Conservation (phyloP, 1,140 invertebrate species). For the Habropoda laboriosa region DNA sequence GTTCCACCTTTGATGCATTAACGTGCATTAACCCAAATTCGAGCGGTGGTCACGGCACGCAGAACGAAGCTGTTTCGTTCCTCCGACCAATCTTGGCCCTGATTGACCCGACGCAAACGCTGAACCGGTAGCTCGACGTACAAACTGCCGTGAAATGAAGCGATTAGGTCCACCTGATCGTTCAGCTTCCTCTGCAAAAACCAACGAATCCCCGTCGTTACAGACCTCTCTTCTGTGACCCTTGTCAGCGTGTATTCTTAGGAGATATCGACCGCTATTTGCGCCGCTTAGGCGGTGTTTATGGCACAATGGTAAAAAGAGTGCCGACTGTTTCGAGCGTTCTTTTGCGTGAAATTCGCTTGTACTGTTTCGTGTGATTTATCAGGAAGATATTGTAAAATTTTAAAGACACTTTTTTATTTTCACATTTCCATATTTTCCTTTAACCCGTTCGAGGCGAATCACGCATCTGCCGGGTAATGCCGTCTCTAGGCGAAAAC, state of each 20-base stretch:
- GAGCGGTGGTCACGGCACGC: slow-evolving; percentile 39
- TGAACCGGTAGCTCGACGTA: slow-evolving; percentile 31
- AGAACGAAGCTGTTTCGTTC: slow-evolving; percentile 44
- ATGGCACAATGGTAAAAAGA: background rate
- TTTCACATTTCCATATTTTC: too few relatives aligned
- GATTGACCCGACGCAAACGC: slow-evolving; percentile 39
- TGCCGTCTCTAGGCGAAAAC: too few relatives aligned
- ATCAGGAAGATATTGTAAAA: too few relatives aligned
- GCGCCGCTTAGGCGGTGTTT: background rate
- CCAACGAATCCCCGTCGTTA: slow-evolving; percentile 13
- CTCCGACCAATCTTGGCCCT: slow-evolving; percentile 40
- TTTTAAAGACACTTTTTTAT: too few relatives aligned
- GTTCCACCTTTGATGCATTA: slow-evolving; percentile 61
- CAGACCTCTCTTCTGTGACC: background rate
- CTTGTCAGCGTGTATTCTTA: background rate
- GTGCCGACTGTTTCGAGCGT: background rate
- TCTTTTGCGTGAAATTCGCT: background rate
- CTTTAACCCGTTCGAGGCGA: too few relatives aligned
- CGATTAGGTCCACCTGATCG: slow-evolving; percentile 53
- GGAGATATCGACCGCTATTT: too few relatives aligned
- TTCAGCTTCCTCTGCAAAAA: slow-evolving; percentile 28
- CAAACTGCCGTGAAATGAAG: slow-evolving; percentile 54
- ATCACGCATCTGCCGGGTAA: too few relatives aligned
- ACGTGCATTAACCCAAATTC: slow-evolving; percentile 65
- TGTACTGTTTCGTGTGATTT: background rate